Conservation (phyloP, 2,888 invertebrate species). For the Morinoia aosen region DNA sequence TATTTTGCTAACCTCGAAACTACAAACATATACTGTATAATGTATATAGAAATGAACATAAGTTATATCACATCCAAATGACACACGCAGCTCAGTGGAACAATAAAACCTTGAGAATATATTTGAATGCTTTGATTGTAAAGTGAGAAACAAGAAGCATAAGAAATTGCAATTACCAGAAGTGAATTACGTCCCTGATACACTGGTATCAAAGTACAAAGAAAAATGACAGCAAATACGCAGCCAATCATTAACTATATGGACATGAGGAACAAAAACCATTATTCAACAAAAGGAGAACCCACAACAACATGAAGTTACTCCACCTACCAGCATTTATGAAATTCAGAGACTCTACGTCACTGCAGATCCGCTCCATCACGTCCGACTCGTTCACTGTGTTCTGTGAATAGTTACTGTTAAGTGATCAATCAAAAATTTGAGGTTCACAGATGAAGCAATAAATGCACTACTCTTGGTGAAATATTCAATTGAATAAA, state of each 20-base stretch:
- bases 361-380: neutral
- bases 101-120: neutral
- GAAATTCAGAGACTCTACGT: neutral
- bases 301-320: neutral
- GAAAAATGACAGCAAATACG: neutral
- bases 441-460: neutral
- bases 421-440: neutral
- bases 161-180: neutral
- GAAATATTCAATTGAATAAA: neutral
- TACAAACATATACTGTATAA: neutral
- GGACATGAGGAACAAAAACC: neutral
- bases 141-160: conserved; percentile 6
- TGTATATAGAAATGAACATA: neutral
- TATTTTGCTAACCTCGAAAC: neutral
- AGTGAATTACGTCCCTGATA: neutral
- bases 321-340: neutral
- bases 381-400: neutral
- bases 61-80: neutral
- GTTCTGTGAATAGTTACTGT: neutral
- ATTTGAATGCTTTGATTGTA: neutral
- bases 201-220: neutral
- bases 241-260: neutral
- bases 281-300: neutral
- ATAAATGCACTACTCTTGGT: neutral
- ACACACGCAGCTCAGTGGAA: neutral